A percentile compares a stretch with the other conserved stretches of the same genome.
Evolutionary conservation across 2,113 vertebrate genomes (phyloP).

Genomic region (Pomatostomus ruficeps): DNA sequence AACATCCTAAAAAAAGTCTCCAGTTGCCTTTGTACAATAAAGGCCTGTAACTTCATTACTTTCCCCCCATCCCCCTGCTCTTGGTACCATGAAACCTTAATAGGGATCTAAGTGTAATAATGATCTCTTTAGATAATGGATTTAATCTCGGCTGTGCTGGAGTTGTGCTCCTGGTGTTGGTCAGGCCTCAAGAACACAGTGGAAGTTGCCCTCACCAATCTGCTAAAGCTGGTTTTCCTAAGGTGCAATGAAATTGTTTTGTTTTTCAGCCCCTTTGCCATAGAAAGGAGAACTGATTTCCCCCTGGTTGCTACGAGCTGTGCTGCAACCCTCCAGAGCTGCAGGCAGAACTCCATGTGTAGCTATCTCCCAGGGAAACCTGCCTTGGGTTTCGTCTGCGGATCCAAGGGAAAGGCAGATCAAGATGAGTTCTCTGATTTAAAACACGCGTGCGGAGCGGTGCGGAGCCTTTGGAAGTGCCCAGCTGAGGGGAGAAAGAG

Average conservation of each 20-base stretch:
- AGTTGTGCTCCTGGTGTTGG: neutral
- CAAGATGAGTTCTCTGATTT: slow-evolving; percentile 1
- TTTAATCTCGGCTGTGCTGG: neutral
- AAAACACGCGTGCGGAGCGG: neutral
- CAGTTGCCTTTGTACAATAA: slow-evolving; percentile 1
- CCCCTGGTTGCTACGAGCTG: neutral
- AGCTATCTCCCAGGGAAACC: slow-evolving; percentile 47
- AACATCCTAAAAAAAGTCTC: slow-evolving; percentile 51
- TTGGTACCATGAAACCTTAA: neutral
- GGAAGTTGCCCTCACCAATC: neutral
- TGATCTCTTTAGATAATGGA: neutral
- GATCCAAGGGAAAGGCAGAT: neutral
- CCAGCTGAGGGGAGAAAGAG: neutral
- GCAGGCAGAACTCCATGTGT: neutral
- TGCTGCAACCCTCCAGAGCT: neutral
- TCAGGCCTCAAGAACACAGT: neutral
- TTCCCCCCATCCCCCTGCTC: neutral
- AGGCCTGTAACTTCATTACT: slow-evolving; percentile 24
- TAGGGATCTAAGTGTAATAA: neutral
- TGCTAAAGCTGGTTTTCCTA: neutral
- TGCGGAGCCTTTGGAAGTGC: neutral
- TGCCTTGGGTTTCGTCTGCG: neutral
- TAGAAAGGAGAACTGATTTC: slow-evolving; percentile 19
- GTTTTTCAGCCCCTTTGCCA: neutral
- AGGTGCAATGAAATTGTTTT: neutral